phyloP scores from a whole-genome alignment of 2,113 vertebrate genomes.

The Nymphicus hollandicus region DNA sequence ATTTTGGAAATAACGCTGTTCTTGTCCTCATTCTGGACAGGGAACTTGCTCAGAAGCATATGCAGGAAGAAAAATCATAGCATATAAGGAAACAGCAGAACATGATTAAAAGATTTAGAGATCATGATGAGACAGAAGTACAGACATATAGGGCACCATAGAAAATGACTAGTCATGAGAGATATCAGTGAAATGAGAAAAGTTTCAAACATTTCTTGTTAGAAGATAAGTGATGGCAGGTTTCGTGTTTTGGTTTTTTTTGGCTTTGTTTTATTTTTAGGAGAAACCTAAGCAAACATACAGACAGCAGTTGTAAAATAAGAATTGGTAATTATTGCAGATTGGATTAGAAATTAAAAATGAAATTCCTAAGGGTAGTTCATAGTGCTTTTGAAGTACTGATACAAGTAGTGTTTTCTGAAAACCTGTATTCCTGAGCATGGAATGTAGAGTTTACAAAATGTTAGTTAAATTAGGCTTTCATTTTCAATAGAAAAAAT shows the following conservation, averaged over 20 bases:
- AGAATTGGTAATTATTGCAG: neutral
- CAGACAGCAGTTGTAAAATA: neutral
- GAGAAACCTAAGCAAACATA: neutral
- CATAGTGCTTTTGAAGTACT: neutral
- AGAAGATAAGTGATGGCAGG: neutral
- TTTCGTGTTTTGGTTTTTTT: neutral
- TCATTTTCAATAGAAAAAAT: neutral
- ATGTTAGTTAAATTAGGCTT: neutral
- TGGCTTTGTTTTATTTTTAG: neutral
- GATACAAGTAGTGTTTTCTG: neutral
- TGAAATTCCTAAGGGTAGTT: neutral
- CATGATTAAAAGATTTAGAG: neutral
- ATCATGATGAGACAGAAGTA: neutral
- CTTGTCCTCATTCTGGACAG: neutral
- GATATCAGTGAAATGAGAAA: neutral
- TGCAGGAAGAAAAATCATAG: neutral
- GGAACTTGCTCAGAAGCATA: neutral
- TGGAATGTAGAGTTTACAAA: neutral
- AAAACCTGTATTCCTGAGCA: neutral
- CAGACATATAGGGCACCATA: neutral
- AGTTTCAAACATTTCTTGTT: neutral
- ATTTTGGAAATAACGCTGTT: neutral
- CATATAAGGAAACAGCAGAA: neutral
- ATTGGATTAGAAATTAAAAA: neutral
- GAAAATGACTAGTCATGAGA: neutral